Base-by-base conservation (phyloP, 2,888 invertebrate genomes). In the Portevinia maculata region DNA sequence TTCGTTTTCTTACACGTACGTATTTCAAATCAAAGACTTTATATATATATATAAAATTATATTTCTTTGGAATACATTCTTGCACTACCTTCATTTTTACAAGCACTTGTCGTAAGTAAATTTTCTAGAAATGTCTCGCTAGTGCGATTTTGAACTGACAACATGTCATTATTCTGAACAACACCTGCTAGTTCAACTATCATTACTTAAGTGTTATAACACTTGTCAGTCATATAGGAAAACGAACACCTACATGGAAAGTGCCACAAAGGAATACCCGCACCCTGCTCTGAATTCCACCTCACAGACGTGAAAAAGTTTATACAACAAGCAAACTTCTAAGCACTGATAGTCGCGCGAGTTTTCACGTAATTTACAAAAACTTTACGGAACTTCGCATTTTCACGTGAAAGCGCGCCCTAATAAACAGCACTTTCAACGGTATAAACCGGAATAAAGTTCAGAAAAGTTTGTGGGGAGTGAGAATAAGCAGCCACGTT, bases 321-420 rank as follows among this genome's bases (percentile, higher is more conserved):
- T 59, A 64, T 28, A 70, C 57, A 60, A 64, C 64, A 5, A 3
- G 1, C 19, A 75, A 69, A 62, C 32, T 70, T 39, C 19, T 59
- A 34, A 64, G 41, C 57, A 59, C 55, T 57, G 70, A 76, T 76
- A 76, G 76, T 81, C 30, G 41, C 60, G 64, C 32, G 21, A 76
- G 48, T 83, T 81, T 81, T 71, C 81, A 81, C 81, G 81, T 83
- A 76, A 78, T 83, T 76, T 71, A 44, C 59, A 65, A 78, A 76
- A 78, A 78, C 53, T 83, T 71, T 60, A 48, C 34, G 60, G 70
- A 60, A 70, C 71, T 71, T 71, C 52, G 39, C 52, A 65, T 83
- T 83, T 71, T 59, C 59, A 59, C 65, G 64, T 70, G 32, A 69
- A 65, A 17, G 28, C 19, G 28, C 41, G n/a, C 46, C 24, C 32